phyloP scores from a whole-genome alignment of 2,797 vertebrate genomes.

The Liparis tanakae region DNA sequence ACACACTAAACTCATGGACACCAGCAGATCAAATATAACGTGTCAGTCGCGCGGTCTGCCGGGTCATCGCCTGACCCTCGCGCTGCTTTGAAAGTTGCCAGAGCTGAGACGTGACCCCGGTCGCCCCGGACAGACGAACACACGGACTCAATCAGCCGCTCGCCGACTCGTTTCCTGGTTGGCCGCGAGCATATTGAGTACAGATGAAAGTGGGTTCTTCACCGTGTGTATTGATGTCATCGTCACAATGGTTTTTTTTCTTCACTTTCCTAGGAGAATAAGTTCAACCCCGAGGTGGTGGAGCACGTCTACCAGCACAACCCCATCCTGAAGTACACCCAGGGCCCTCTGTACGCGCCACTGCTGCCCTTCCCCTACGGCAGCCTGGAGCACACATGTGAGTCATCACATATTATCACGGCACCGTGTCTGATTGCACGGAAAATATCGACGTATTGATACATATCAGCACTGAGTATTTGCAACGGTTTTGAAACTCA shows the following conservation, averaged over 20 bases:
- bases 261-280: constrained; percentile 85
- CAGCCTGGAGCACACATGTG: constrained; percentile 88
- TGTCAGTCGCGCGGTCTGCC: constrained; percentile 63
- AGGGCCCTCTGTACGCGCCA: constrained; percentile 91
- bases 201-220: constrained; percentile 11
- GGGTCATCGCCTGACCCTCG: constrained; percentile 75
- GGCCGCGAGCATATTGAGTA: constrained; percentile 16
- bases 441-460: not conserved
- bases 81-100: constrained; percentile 70
- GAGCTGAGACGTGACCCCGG: constrained; percentile 61
- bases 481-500: not conserved
- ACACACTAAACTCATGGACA: constrained; percentile 74
- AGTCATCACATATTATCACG: constrained; percentile 62
- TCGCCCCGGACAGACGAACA: constrained; percentile 50
- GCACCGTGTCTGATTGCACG: constrained; percentile 1
- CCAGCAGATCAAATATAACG: constrained; percentile 67
- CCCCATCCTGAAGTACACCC: constrained; percentile 93
- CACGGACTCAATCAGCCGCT: constrained; percentile 41
- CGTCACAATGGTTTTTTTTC: constrained; percentile 4
- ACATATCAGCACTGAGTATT: not conserved
- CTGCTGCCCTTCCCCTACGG: constrained; percentile 94
- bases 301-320: constrained; percentile 95
- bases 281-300: constrained; percentile 89
- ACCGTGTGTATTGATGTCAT: constrained; percentile 22
- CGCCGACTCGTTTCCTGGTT: constrained; percentile 13